Conservation (phyloP, 2,888 invertebrate species). For the Germaria angustata region DNA sequence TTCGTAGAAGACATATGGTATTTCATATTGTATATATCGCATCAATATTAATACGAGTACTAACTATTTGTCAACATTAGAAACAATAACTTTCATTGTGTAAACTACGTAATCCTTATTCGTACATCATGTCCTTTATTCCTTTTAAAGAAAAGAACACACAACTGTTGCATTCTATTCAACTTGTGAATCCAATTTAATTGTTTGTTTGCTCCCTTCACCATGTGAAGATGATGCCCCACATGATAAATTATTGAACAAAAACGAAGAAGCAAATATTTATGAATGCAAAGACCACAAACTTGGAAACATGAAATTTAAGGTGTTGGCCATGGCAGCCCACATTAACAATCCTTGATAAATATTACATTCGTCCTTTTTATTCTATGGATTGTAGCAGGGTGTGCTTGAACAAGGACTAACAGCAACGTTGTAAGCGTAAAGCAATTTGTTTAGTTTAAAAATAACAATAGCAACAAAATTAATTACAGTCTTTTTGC, state of each 20-base stretch:
- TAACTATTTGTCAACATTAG: neutral
- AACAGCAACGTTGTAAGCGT: neutral
- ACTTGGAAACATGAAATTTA: neutral
- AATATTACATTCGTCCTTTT: neutral
- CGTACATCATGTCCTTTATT: too few species aligned
- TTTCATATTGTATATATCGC: too few species aligned
- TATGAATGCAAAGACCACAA: neutral
- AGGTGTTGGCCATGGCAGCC: neutral
- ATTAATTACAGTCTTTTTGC: conserved; percentile 23
- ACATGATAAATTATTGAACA: conserved; percentile 26
- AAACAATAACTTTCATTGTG: too few species aligned
- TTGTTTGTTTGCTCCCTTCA: neutral
- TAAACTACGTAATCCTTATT: too few species aligned
- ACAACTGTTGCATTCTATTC: conserved; percentile 14
- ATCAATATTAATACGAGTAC: too few species aligned
- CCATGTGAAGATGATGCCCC: neutral
- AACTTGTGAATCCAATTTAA: conserved; percentile 1
- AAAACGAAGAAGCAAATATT: neutral
- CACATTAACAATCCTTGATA: conserved; percentile 5
- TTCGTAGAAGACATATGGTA: too few species aligned
- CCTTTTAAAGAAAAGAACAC: neutral
- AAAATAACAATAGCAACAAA: conserved; percentile 18
- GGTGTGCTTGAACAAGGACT: conserved; percentile 4
- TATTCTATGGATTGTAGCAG: neutral
- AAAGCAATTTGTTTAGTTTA: conserved; percentile 13